phyloP scores from a whole-genome alignment of 2,797 vertebrate genomes.

The Neoniphon sammara region DNA sequence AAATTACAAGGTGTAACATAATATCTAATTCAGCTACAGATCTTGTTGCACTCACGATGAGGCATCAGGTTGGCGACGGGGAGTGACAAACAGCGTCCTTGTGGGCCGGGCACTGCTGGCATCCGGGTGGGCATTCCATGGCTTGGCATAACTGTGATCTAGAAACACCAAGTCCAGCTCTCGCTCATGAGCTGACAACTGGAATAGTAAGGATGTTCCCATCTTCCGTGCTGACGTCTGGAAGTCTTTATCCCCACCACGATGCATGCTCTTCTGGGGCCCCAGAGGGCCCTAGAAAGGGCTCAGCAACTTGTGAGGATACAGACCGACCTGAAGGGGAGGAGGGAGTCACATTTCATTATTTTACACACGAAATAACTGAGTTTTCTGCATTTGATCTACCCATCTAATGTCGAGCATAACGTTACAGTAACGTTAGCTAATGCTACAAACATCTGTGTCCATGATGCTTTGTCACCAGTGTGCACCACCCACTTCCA shows the following conservation, averaged over 20 bases:
- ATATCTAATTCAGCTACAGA: background rate
- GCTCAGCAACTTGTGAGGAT: conserved; percentile 36
- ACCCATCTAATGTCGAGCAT: background rate
- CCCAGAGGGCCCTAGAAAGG: conserved; percentile 57
- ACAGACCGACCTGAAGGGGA: conserved; percentile 40
- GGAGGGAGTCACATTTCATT: background rate
- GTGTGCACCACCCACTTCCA: background rate
- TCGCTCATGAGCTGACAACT: conserved; percentile 92
- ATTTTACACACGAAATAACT: background rate
- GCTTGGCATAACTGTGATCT: conserved; percentile 97
- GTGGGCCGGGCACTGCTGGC: conserved; percentile 95
- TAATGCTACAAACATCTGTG: background rate
- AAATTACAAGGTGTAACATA: background rate
- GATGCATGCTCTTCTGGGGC: conserved; percentile 84
- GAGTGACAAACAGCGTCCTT: conserved; percentile 91
- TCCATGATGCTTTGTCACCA: conserved; percentile 31
- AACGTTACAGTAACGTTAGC: too few relatives aligned
- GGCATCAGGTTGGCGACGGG: conserved; percentile 88
- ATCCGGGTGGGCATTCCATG: conserved; percentile 96
- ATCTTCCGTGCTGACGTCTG: conserved; percentile 92
- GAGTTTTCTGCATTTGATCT: background rate
- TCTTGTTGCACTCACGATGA: conserved; percentile 85
- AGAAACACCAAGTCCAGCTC: conserved; percentile 95
- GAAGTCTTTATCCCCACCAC: conserved; percentile 89
- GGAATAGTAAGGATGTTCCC: conserved; percentile 95